Base-by-base conservation (phyloP, 2,888 invertebrate species). In the Pseudanteris insignis region DNA sequence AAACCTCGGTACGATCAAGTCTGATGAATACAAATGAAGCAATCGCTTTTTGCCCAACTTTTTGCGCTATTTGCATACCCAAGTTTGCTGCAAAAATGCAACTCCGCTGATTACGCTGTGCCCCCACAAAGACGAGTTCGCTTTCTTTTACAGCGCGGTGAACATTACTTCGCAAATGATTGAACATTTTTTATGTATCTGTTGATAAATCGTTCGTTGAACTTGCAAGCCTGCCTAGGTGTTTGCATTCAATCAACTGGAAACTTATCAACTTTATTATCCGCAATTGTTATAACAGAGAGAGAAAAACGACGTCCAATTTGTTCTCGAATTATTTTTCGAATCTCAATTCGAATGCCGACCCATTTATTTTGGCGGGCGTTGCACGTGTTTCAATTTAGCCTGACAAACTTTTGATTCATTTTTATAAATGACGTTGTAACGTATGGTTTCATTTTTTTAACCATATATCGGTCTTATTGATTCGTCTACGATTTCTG, bases 11-110 rank as follows among this genome's bases (percentile, higher is more conserved):
- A 46, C 43, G 58, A 58, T 58, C 51, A 41, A 58, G 50, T 33
- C 44, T 58, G 63, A 63, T 58, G 63, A 63, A 63, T 63, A 63
- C 63, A 58, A 58, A 63, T 58, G 63, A 63, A 57, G 63, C 63
- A 63, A 58, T 63, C 53, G 63, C 63, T 53, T 63, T 51, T 63
- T 63, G 41, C 33, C 44, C 40, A 48, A 53, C 43, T 54, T 53
- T 63, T 63, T 54, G 47, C 40, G 26, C 14, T 37, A 63, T 63
- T 63, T 58, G 63, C 63, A 58, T 58, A 63, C 44, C 40, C 54
- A 54, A 58, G 54, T 58, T 63, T 58, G 54, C 50, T 44, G 21
- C 47, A 63, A 57, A 58, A 63, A 63, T 63, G 63, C 51, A 48
- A 53, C 58, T 63, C 48, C 38, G 38, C 43, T 63, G 63, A 63